phyloP scores from a whole-genome alignment of 2,797 vertebrate species.

The Myripristis jacobus region DNA sequence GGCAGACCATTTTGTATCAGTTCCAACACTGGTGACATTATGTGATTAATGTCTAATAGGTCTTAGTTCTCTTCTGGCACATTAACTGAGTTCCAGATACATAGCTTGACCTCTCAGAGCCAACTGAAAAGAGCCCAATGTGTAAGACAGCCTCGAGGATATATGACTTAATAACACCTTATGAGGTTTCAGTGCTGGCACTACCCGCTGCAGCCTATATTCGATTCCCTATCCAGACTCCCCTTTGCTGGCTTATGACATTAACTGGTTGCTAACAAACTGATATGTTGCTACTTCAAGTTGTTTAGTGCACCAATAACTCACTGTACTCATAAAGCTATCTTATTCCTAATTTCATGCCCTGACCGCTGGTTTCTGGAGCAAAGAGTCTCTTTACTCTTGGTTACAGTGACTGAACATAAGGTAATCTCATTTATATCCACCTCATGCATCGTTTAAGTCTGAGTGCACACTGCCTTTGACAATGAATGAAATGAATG shows the following conservation, averaged over 20 bases:
- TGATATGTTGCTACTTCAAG: neutral
- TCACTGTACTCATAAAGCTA: neutral
- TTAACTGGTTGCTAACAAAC: constrained; percentile 45
- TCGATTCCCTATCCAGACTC: constrained; percentile 9
- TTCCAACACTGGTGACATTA: constrained; percentile 4
- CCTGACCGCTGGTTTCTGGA: neutral
- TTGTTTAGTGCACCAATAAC: constrained; percentile 19
- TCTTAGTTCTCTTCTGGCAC: constrained; percentile 12
- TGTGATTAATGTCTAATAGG: constrained; percentile 53
- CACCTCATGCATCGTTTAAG: neutral
- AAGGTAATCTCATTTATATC: constrained; percentile 21
- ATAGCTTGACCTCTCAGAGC: constrained; percentile 14
- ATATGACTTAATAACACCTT: constrained; percentile 35
- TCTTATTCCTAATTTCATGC: constrained; percentile 17
- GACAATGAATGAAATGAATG: constrained; percentile 55
- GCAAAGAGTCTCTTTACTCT: constrained; percentile 12
- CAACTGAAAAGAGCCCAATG: constrained; percentile 7
- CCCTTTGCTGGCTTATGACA: neutral
- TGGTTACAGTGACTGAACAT: constrained; percentile 2
- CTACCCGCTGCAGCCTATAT: constrained; percentile 14
- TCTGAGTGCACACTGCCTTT: neutral
- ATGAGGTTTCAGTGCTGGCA: constrained; percentile 32
- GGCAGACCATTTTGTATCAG: neutral
- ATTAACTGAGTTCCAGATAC: constrained; percentile 38
- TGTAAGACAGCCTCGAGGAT: constrained; percentile 33